A percentile compares a stretch with the other conserved stretches of the same genome.
These are phyloP conservation scores for Tinea trinotella DNA, from an alignment of 2,888 invertebrate species.

Conservation along the genomic window DNA sequence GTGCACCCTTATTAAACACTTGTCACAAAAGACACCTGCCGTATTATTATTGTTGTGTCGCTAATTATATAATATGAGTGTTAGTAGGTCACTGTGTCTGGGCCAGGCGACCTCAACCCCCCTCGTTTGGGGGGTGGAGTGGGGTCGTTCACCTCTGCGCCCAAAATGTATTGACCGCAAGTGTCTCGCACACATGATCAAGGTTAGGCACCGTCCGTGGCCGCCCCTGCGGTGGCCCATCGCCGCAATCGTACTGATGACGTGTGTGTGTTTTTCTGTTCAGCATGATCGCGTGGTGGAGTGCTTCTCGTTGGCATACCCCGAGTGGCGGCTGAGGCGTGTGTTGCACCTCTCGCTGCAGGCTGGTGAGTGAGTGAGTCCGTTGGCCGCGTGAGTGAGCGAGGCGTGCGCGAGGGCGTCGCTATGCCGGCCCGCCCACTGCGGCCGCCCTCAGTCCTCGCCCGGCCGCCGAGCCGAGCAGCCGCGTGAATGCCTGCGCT, in stretches of 20 bases:
- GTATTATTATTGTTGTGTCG: no score
- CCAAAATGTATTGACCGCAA: no score
- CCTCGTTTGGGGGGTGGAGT: no score
- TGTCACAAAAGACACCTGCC: no score
- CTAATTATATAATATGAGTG: no score
- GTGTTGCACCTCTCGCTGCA: conserved; percentile 37
- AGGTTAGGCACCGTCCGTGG: no score
- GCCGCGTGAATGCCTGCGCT: conserved; percentile 19
- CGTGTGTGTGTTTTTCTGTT: not conserved
- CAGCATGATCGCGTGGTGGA: not conserved
- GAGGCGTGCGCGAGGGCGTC: conserved; percentile 7
- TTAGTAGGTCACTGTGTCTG: not conserved
- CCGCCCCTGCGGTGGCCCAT: not conserved
- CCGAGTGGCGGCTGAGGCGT: conserved; percentile 39
- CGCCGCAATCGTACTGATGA: not conserved
- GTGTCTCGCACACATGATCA: no score
- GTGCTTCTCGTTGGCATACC: conserved; percentile 37
- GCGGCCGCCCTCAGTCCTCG: conserved; percentile 22
- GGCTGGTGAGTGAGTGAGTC: not conserved
- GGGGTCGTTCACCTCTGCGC: not conserved
- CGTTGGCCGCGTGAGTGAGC: conserved; percentile 1
- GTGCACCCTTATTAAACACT: no score
- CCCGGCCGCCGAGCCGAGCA: conserved; percentile 46
- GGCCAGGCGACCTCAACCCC: no score
- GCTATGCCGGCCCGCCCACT: not conserved